Evolutionary conservation across 1,140 invertebrate genomes (phyloP), one percentile per base, ranked within the genome.

Genomic region (Diorhabda carinulata): DNA sequence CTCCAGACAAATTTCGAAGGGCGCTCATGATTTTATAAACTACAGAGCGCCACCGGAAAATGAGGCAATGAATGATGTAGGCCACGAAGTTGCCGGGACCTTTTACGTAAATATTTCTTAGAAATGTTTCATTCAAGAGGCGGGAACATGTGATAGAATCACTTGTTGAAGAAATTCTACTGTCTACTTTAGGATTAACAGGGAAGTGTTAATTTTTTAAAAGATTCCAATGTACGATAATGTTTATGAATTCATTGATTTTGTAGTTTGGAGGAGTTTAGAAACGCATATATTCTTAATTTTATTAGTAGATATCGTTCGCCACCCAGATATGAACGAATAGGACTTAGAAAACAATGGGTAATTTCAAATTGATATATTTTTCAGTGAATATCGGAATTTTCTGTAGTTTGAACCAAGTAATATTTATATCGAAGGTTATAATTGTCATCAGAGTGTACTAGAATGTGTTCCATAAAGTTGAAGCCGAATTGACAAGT

Each of bases 61-160:
- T 52, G 47, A 52, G 47, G 47, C 47, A 52, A 52, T 52, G 47
- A 52, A 52, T 52, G 47, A 52, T 52, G 47, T 52, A 52, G 47
- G 47, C 47, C 47, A 52, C 47, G n/a, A 52, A 52, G 47, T 52
- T 52, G 47, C 47, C 47, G 47, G 47, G 47, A 52, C n/a, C 47
- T 52, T n/a, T 8, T 52, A 52, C 47, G n/a, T 52, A 52, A 52
- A 52, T n/a, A 52, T 52, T 25, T 52, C 47, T 52, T n/a, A n/a
- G 47, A 52, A 52, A 52, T 52, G n/a, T 52, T 52, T 52, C 47
- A 52, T 52, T 52, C 47, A 52, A 52, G 47, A 52, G 47, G 47
- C 47, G 47, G 47, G 47, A 52, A 52, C n/a, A 52, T 52, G 47
- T 52, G 47, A 52, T n/a, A 52, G 6, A 52, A 6, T 52, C 47